Base-by-base conservation (phyloP, 2,797 vertebrate genomes). In the Jordanella pulchra region DNA sequence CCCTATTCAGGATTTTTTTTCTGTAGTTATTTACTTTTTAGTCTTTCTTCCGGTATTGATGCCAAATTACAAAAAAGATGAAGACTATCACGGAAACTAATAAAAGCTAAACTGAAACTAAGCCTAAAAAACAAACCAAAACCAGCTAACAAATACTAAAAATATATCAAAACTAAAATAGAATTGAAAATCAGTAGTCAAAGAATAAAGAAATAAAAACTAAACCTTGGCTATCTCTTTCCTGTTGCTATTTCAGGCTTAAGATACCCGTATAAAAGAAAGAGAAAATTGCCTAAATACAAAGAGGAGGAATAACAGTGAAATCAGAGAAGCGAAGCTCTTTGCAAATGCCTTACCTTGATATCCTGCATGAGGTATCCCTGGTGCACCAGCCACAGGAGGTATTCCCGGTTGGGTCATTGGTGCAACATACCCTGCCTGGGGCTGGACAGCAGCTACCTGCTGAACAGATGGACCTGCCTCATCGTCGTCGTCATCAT, bases 351-450 rank as follows among this genome's bases (percentile, higher is more conserved):
- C 14, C 84, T 69, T 87, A 86, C 95, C 94, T 90, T 93, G 90
- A 84, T 94, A 95, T 83, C 85, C 94, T 92, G 95, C 95, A 83
- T 94, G 97, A 83, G 96, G 97, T 92, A 99, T 97, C 82, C 96
- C 97, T 67, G 96, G 97, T 2, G 93, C 94, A 7, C 95, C 96
- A 1, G 95, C 93, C 65, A 96, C 95, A 69, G 96, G 96, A 39
- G 95, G 96, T 80, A 99, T 93, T 39, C 96, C 96, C 25, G 97
- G 96, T 66, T 99, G 98, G 12, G 95, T 93, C 96, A 99, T 98
- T 2, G 96, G 95, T 15, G 96, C 94, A 69, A 95, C 94, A 61
- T 97, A 99, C n/a, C 93, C 92, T 47, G 95, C 85, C 55, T 97
- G 97, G 0, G 96, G 95, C 76, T 96, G 97, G 76, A 96, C 91